These are phyloP conservation scores for Cryptomyrus ogoouensis DNA, from an alignment of 2,113 vertebrate genomes.

Conservation along the genomic window DNA sequence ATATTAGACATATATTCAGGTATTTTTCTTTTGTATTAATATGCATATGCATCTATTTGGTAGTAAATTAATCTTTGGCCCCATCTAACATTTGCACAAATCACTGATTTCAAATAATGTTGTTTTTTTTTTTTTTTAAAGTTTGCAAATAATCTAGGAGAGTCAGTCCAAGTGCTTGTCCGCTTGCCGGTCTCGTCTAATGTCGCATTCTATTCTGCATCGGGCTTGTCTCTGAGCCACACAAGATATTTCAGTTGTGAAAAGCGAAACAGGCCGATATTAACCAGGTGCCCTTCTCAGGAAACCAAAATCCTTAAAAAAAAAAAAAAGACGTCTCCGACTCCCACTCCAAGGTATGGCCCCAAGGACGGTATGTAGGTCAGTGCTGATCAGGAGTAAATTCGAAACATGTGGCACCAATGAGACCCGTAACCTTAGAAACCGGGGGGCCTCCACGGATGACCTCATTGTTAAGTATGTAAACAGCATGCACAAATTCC, in stretches of 20 bases:
- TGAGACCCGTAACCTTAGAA: constrained; percentile 21
- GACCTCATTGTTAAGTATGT: constrained; percentile 37
- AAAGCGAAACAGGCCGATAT: neutral
- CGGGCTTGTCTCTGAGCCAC: neutral
- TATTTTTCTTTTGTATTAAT: neutral
- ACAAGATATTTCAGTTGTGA: neutral
- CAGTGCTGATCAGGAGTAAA: constrained; percentile 29
- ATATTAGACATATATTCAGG: neutral
- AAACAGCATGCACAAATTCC: constrained; percentile 24
- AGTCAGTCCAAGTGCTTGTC: neutral
- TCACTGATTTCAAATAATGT: neutral
- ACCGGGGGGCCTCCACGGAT: constrained; percentile 25
- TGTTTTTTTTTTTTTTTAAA: neutral
- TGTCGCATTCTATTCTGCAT: constrained; percentile 8
- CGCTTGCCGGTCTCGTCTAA: neutral
- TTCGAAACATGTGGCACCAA: constrained; percentile 32
- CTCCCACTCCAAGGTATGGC: neutral
- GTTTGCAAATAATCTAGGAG: neutral
- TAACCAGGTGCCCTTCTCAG: neutral
- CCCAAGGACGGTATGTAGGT: constrained; percentile 32
- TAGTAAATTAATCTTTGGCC: neutral
- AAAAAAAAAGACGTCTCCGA: neutral
- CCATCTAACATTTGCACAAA: neutral
- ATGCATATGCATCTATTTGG: neutral
- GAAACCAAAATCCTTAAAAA: constrained; percentile 8